These are phyloP conservation scores for Acanthopagrus latus DNA, from an alignment of 2,797 vertebrate species.

Conservation along the genomic window DNA sequence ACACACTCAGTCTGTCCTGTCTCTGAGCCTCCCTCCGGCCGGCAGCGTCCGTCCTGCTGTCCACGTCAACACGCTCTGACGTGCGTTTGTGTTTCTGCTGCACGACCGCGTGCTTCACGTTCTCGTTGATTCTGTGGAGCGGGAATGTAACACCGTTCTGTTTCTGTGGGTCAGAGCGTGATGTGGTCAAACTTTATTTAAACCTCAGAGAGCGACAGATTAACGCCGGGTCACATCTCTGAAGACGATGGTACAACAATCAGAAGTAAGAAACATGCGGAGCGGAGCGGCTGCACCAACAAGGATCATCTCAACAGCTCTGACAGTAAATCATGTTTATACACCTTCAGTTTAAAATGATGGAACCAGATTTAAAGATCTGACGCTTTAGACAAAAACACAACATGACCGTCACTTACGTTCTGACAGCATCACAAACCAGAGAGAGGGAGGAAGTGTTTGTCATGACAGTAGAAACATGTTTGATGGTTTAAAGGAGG, in stretches of 20 bases:
- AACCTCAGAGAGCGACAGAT: neutral
- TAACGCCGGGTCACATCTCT: too few relatives aligned
- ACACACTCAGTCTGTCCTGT: constrained; percentile 36
- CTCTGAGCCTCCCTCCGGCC: constrained; percentile 54
- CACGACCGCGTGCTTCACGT: neutral
- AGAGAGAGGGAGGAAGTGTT: too few relatives aligned
- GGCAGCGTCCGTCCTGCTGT: constrained; percentile 55
- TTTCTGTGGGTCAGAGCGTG: neutral
- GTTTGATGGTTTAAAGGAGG: neutral
- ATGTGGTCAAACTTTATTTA: constrained; percentile 8
- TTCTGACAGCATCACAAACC: too few relatives aligned
- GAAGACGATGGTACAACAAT: neutral
- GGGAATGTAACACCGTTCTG: constrained; percentile 5
- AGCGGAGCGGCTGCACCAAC: constrained; percentile 1
- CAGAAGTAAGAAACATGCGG: neutral
- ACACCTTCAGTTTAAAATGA: neutral
- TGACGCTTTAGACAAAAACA: too few relatives aligned
- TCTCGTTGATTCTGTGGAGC: neutral
- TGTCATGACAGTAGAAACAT: neutral
- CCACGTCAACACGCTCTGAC: neutral
- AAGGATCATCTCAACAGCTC: neutral
- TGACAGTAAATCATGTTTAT: neutral
- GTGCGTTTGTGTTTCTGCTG: constrained; percentile 12
- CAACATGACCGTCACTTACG: too few relatives aligned
- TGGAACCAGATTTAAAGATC: neutral